Evolutionary conservation across 2,888 invertebrate species (phyloP), one percentile per base, ranked within the genome.

Genomic region (Drosophila rellima): DNA sequence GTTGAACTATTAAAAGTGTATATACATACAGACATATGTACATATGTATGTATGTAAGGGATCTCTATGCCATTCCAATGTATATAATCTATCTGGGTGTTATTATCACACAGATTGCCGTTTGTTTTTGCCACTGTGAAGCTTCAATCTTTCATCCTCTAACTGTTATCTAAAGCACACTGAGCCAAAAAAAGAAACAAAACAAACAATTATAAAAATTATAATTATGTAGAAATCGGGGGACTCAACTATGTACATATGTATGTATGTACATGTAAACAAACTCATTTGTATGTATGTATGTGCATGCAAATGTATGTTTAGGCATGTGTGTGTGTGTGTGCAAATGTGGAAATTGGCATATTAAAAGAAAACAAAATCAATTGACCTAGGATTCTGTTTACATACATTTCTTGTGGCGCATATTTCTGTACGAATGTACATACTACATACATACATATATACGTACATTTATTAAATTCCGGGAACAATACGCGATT

Each of bases 1-100:
- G 39, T 18, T 13, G 68, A 72, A 73, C 68, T 57, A 63, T 54
- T 54, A 57, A 68, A 45, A 37, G 26, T 39, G 42, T 42, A 35
- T 13, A 7, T 18, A 35, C 4, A 6, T 35, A 31, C 3, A 13
- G 11, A 33, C 1, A 1, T 33, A 33, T 4, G 4, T 33, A 33
- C n/a, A 40, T 63, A 11, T 6, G 5, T n/a, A 26, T 26, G 7
- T 26, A 26, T 7, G 26, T 26, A 26, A 26, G 17, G 26, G 13
- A 18, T 15, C 7, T 26, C 35, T 37, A 29, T 51, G 37, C 15
- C 7, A 51, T 17, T 11, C n/a, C 55, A 13, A 31, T 39, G 44
- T 59, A 55, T 51, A 57, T 40, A 50, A 37, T 57, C 74, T 40
- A 29, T 39, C 35, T 57, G 35, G 8, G 39, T 68, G 40, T 57